A percentile compares a stretch with the other conserved stretches of the same genome.
Evolutionary conservation across 2,113 vertebrate genomes (phyloP).

Genomic region (Tragulus kanchil): DNA sequence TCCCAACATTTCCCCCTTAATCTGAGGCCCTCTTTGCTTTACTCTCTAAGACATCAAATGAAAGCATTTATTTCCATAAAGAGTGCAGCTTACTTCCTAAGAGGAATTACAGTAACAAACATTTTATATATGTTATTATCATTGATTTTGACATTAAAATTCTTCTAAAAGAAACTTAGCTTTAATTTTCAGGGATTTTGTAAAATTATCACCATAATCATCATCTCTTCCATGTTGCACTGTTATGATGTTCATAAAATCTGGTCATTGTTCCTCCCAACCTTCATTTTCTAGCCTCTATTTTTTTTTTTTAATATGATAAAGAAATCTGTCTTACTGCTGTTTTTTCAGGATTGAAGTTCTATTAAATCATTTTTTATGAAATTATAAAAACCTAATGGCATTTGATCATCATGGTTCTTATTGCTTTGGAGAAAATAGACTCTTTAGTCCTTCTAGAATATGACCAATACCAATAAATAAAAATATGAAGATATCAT

Average conservation of each 20-base stretch:
- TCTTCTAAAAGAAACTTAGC: neutral
- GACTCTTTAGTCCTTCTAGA: neutral
- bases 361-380: neutral
- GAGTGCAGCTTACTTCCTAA: neutral
- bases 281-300: neutral
- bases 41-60: neutral
- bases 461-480: neutral
- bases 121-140: neutral
- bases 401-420: neutral
- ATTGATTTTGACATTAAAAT: conserved; percentile 40
- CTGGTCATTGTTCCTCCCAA: neutral
- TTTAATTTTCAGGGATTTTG: neutral
- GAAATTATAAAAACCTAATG: neutral
- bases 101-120: neutral
- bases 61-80: neutral
- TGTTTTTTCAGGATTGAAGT: neutral
- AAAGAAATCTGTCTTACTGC: neutral
- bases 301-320: neutral
- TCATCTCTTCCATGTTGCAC: neutral
- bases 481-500: conserved; percentile 12
- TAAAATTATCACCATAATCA: neutral
- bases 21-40: neutral
- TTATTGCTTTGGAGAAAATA: conserved; percentile 21
- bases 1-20: neutral
- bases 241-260: conserved; percentile 59